Evolutionary conservation across 2,113 vertebrate species (phyloP), one percentile per base, ranked within the genome.

Genomic region (Austrofundulus limnaeus): DNA sequence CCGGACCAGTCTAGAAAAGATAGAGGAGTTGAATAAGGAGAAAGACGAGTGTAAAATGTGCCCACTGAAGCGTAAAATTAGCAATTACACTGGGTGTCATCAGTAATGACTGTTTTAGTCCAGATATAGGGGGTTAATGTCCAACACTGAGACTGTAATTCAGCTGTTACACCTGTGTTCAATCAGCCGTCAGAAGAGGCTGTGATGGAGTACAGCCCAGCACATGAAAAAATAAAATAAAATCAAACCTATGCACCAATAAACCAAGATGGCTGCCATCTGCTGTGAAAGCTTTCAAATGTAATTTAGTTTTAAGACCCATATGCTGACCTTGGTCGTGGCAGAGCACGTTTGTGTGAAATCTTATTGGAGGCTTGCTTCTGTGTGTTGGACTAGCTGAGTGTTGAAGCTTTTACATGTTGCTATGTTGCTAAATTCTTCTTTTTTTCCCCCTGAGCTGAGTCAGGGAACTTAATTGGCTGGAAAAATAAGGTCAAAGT

Each of bases 71-170:
- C 92, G 94, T 94, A 97, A 97, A 98, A 97, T 97, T 95, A 96
- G 92, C 94, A 96, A 96, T 98, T 96, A 95, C 94, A 92, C 93
- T 94, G 91, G 5, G 72, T 96, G 95, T 94, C 94, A 95, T 96
- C 94, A 92, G 95, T 96, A 96, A 96, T 98, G 96, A 95, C 93
- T 94, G 92, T 95, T 97, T 95, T 94, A 95, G 93, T 88, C 88
- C 93, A 94, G 93, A 95, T 95, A 93, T 94, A 93, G 92, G 89
- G 93, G 92, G 93, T 95, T 94, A 95, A 94, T 90, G 91, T 94
- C 91, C 90, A 92, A 91, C 91, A 59, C 49, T 92, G 91, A 93
- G 92, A 94, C 94, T 94, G 90, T 93, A 93, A 94, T 95, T 95
- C 93, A 95, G 92, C 91, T 88, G 84, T 91, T 94, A 93, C 92